Percentiles rank a stretch among this genome's conserved stretches.
These are phyloP conservation scores for Ranitomeya imitator DNA, from an alignment of 2,113 vertebrate species.

Conservation along the genomic window DNA sequence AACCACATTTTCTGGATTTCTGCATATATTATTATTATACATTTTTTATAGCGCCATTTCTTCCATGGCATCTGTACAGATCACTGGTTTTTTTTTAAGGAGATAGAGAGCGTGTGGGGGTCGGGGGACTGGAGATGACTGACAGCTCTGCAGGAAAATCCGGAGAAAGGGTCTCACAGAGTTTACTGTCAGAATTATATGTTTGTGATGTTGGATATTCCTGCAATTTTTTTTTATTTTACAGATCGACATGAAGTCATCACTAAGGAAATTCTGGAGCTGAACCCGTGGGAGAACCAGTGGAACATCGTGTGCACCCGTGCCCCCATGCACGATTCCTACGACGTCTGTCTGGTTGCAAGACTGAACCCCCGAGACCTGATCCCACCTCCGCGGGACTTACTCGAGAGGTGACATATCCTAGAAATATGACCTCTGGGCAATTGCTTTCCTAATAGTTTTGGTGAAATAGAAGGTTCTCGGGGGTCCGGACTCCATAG, in stretches of 20 bases:
- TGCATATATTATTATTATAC: too few species aligned
- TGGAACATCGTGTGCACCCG: slow-evolving; percentile 85
- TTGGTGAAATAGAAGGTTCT: not conserved
- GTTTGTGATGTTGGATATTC: not conserved
- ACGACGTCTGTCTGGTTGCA: slow-evolving; percentile 93
- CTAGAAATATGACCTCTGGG: not conserved
- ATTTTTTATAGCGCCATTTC: too few species aligned
- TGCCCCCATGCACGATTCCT: slow-evolving; percentile 92
- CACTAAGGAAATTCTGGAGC: slow-evolving; percentile 90
- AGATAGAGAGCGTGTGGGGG: too few species aligned
- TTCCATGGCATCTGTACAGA: too few species aligned
- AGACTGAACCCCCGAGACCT: slow-evolving; percentile 91
- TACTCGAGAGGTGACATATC: slow-evolving; percentile 69
- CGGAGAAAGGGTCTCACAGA: not conserved
- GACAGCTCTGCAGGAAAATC: not conserved
- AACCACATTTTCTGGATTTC: too few species aligned
- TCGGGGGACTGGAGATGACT: not conserved
- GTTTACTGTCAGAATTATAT: not conserved
- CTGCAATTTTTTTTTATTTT: slow-evolving; percentile 47
- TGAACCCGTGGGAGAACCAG: slow-evolving; percentile 88
- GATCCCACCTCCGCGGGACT: slow-evolving; percentile 86
- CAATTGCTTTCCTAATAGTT: not conserved
- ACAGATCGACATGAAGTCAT: slow-evolving; percentile 92
- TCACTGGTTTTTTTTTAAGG: not conserved
- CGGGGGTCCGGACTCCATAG: not conserved